phyloP scores from a whole-genome alignment of 2,113 vertebrate species.

The Silurus asotus region DNA sequence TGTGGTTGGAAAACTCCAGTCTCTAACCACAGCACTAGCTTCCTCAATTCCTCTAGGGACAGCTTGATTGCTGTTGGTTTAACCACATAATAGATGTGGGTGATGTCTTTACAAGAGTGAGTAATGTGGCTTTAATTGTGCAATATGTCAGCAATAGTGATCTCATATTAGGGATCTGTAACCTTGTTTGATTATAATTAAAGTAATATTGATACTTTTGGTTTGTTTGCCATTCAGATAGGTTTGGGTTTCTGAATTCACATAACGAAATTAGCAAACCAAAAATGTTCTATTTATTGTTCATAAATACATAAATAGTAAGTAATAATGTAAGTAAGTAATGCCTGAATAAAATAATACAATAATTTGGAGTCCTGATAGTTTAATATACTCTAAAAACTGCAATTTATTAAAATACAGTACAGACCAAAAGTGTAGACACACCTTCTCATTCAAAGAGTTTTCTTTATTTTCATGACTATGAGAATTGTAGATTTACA shows the following conservation, averaged over 20 bases:
- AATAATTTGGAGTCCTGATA: too few relatives aligned
- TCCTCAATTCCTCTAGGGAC: not conserved
- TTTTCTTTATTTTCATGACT: too few relatives aligned
- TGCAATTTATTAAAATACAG: too few relatives aligned
- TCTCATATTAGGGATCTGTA: not conserved
- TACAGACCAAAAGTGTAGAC: too few relatives aligned
- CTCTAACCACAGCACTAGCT: not conserved
- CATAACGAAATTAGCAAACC: not conserved
- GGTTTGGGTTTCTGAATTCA: not conserved
- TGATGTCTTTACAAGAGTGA: not conserved
- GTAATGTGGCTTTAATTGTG: not conserved
- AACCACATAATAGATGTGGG: not conserved
- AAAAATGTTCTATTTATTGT: not conserved
- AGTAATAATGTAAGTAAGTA: too few relatives aligned
- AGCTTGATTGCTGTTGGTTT: not conserved
- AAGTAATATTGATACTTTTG: not conserved
- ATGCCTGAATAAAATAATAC: too few relatives aligned
- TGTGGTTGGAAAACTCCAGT: not conserved
- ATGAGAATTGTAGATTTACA: too few relatives aligned
- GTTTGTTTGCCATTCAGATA: not conserved
- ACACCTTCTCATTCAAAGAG: too few relatives aligned
- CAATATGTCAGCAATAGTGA: not conserved
- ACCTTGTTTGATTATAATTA: not conserved
- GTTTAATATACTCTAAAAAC: too few relatives aligned
- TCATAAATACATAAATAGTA: too few relatives aligned